These are phyloP conservation scores for Chelon labrosus DNA, from an alignment of 2,797 vertebrate species.

Conservation along the genomic window DNA sequence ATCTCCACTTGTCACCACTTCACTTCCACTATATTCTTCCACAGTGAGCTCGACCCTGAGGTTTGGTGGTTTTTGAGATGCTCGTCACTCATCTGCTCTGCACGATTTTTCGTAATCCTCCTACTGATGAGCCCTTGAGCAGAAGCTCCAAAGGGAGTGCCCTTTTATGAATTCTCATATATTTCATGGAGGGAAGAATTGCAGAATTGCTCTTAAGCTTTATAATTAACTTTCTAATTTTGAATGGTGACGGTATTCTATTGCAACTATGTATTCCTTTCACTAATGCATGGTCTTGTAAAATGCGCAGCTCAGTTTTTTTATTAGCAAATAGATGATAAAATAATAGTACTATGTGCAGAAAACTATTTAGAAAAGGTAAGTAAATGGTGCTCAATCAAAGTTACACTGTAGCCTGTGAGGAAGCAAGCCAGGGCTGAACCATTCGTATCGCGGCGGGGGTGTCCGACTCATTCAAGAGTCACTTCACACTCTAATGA, in stretches of 20 bases:
- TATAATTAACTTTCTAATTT: not conserved
- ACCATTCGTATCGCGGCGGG: constrained; percentile 69
- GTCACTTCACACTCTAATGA: constrained; percentile 15
- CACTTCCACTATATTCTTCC: not conserved
- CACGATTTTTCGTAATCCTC: not conserved
- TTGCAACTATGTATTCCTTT: too few species aligned
- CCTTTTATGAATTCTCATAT: not conserved
- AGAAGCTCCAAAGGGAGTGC: not conserved
- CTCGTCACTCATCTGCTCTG: not conserved
- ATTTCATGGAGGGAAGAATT: not conserved
- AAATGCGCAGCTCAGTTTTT: too few species aligned
- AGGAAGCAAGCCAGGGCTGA: constrained; percentile 64
- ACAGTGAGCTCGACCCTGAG: not conserved
- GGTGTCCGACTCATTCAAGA: constrained; percentile 65
- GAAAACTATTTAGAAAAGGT: constrained; percentile 2
- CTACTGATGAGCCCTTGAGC: not conserved
- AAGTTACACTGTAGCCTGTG: constrained; percentile 57
- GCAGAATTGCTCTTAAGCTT: not conserved
- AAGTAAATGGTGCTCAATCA: constrained; percentile 44
- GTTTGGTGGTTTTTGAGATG: not conserved
- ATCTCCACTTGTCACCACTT: not conserved
- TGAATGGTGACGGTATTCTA: not conserved
- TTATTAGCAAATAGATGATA: too few species aligned
- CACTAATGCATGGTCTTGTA: too few species aligned
- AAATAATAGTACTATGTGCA: not conserved